A percentile compares a stretch with the other conserved stretches of the same genome.
phyloP scores from a whole-genome alignment of 2,797 vertebrate genomes.

The Diplodus sargus region DNA sequence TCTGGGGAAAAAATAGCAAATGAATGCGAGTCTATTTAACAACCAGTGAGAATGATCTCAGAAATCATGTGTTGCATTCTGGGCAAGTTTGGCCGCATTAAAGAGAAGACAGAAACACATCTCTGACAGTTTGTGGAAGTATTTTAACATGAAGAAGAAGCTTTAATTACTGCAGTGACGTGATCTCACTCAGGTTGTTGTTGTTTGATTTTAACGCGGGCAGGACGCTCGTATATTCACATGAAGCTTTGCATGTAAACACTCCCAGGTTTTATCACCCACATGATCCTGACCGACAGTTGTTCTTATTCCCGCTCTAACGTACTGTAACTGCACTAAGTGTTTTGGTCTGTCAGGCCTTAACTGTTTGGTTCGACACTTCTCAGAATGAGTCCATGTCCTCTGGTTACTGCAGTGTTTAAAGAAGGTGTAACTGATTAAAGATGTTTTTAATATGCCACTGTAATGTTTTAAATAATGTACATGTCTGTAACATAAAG shows the following conservation, averaged over 20 bases:
- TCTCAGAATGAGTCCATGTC: background rate
- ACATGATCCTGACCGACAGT: background rate
- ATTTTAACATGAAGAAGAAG: background rate
- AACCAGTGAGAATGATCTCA: background rate
- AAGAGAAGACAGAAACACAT: background rate
- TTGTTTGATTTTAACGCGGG: conserved; percentile 13
- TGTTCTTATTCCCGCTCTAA: background rate
- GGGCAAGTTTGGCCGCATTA: background rate
- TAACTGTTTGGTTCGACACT: background rate
- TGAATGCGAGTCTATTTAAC: background rate
- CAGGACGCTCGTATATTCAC: conserved; percentile 10
- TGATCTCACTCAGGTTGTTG: background rate
- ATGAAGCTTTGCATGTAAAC: background rate
- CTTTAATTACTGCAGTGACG: background rate
- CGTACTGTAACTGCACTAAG: conserved; percentile 24
- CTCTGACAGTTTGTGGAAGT: background rate
- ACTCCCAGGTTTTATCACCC: background rate
- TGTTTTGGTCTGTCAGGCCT: background rate
- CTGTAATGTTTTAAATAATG: conserved; percentile 54
- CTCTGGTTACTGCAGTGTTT: background rate
- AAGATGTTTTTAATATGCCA: conserved; percentile 20
- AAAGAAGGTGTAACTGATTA: background rate
- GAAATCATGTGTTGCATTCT: background rate
- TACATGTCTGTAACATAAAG: conserved; percentile 56
- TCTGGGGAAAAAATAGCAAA: conserved; percentile 1